A percentile compares a stretch with the other conserved stretches of the same genome.
phyloP scores from a whole-genome alignment of 2,888 invertebrate genomes.

The Rhogogaster chlorosoma region DNA sequence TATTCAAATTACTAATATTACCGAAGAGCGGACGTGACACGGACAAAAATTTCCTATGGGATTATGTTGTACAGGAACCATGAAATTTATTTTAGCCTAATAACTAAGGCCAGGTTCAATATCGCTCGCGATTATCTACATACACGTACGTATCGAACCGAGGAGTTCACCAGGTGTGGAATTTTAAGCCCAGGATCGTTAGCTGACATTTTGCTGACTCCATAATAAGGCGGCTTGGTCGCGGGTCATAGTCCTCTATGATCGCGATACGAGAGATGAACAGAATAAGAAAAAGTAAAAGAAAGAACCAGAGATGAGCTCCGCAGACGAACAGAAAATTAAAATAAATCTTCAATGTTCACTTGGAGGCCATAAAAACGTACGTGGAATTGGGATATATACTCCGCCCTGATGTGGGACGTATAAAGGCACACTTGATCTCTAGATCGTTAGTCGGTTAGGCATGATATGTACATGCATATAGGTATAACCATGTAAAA shows the following conservation, averaged over 20 bases:
- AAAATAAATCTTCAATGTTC: constrained; percentile 24
- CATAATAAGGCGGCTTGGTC: background rate
- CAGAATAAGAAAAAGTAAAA: background rate
- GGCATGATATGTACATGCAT: too few relatives aligned
- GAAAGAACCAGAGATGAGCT: background rate
- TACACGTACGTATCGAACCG: background rate
- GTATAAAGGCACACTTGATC: background rate
- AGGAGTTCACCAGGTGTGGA: background rate
- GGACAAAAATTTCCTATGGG: background rate
- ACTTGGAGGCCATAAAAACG: constrained; percentile 28
- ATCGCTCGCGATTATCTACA: background rate
- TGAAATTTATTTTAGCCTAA: constrained; percentile 11
- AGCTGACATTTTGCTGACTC: constrained; percentile 36
- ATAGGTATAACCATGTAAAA: background rate
- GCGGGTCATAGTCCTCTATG: constrained; percentile 13
- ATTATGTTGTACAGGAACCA: background rate
- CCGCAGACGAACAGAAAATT: background rate
- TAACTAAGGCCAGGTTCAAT: background rate
- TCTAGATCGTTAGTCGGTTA: background rate
- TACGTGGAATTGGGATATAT: background rate
- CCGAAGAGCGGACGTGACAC: background rate
- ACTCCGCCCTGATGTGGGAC: background rate
- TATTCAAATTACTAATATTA: constrained; percentile 13
- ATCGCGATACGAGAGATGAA: constrained; percentile 1
- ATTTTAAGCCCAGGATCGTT: constrained; percentile 10